Percentiles rank a stretch among this genome's conserved stretches.
phyloP scores from a whole-genome alignment of 2,113 vertebrate genomes.

The Oreotrochilus melanogaster region DNA sequence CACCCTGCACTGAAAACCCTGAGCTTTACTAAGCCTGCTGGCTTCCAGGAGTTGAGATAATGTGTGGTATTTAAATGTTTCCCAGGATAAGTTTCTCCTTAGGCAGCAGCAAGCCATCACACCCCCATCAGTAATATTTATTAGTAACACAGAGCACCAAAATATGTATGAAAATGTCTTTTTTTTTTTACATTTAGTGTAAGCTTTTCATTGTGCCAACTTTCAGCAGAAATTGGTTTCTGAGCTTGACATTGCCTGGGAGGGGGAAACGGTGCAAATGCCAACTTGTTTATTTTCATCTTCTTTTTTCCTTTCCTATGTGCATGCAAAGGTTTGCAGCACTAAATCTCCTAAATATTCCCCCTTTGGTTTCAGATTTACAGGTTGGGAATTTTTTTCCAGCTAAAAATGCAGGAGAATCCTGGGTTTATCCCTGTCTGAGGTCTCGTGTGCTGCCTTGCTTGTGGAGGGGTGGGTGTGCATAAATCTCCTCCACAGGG shows the following conservation, averaged over 20 bases:
- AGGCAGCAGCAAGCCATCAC: neutral
- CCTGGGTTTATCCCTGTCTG: fast-evolving
- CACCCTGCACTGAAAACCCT: neutral
- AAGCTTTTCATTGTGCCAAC: neutral
- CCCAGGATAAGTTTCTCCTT: neutral
- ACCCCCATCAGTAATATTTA: neutral
- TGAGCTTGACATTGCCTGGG: neutral
- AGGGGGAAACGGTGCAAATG: neutral
- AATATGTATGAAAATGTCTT: neutral
- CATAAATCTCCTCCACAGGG: neutral
- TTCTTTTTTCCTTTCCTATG: neutral
- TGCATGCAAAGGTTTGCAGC: neutral
- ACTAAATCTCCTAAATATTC: neutral
- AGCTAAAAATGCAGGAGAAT: neutral
- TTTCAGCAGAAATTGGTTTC: neutral
- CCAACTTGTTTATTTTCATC: neutral
- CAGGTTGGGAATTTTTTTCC: neutral
- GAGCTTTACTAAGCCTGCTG: neutral
- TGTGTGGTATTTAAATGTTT: neutral
- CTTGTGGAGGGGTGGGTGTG: fast-evolving
- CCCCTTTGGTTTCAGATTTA: neutral
- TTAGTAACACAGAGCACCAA: neutral
- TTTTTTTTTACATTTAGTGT: neutral
- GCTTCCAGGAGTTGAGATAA: neutral
- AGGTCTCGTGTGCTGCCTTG: too few relatives aligned